These are phyloP conservation scores for Podarcis muralis DNA, from an alignment of 2,113 vertebrate species.

Conservation along the genomic window DNA sequence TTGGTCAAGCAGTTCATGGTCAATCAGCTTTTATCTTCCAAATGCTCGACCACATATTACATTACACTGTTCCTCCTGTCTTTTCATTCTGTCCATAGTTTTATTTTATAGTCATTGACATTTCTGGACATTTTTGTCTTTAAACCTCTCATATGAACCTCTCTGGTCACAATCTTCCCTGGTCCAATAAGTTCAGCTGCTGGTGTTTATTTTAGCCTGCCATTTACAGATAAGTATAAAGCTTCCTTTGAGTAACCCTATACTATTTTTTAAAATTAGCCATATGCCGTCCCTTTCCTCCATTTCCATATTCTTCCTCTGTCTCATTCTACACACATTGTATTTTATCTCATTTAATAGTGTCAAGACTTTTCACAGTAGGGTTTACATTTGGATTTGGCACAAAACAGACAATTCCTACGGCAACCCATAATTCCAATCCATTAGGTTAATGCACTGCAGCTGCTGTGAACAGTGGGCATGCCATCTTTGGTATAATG, in stretches of 20 bases:
- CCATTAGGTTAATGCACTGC: constrained; percentile 75
- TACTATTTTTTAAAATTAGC: background rate
- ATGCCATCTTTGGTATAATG: constrained; percentile 65
- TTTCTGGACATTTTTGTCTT: background rate
- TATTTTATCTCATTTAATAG: constrained; percentile 67
- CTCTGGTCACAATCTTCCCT: background rate
- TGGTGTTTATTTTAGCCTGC: background rate
- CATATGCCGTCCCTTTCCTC: background rate
- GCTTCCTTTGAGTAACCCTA: constrained; percentile 1
- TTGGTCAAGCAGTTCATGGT: background rate
- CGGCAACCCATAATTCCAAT: constrained; percentile 70
- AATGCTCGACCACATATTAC: constrained; percentile 1
- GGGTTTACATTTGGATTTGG: constrained; percentile 66
- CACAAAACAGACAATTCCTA: constrained; percentile 65
- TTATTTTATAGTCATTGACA: constrained; percentile 7
- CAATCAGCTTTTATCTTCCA: constrained; percentile 22
- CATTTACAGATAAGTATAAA: background rate
- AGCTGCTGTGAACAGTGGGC: constrained; percentile 68
- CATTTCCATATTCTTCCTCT: constrained; percentile 28
- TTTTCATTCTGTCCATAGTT: constrained; percentile 11
- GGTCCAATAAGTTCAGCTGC: background rate
- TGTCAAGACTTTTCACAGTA: constrained; percentile 65
- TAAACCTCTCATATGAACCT: background rate
- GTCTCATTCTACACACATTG: constrained; percentile 34
- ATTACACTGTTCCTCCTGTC: constrained; percentile 5